A percentile compares a stretch with the other conserved stretches of the same genome.
Evolutionary conservation across 1,140 invertebrate species (phyloP).

Genomic region (Hylaeus volcanicus): DNA sequence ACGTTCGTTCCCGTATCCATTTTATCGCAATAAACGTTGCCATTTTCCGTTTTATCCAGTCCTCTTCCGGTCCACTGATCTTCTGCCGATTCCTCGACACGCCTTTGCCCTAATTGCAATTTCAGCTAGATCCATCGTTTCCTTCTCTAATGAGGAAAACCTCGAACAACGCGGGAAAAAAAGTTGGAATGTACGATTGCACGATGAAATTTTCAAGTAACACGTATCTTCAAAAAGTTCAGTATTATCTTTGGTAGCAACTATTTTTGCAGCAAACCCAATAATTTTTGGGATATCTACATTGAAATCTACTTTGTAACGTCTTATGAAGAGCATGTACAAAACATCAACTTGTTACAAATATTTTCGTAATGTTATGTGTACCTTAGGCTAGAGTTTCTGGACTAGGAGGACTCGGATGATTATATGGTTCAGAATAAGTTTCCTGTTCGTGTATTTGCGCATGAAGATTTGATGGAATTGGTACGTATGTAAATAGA

Average conservation of each 20-base stretch:
- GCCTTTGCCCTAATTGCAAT: constrained; percentile 1
- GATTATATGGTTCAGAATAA: constrained; percentile 37
- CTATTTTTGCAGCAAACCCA: too few species aligned
- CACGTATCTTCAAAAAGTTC: too few species aligned
- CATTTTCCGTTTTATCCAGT: constrained; percentile 13
- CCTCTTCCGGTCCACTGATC: constrained; percentile 15
- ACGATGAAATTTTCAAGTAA: too few species aligned
- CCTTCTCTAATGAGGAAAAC: neutral
- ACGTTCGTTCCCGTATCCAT: constrained; percentile 41
- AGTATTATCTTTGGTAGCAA: too few species aligned
- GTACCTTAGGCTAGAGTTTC: too few species aligned
- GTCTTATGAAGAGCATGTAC: too few species aligned
- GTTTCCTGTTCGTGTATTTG: constrained; percentile 57
- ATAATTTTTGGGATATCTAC: too few species aligned
- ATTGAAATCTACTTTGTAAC: too few species aligned
- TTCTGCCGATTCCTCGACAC: constrained; percentile 21
- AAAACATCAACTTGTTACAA: too few species aligned
- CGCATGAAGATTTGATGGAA: constrained; percentile 36
- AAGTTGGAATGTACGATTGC: too few species aligned
- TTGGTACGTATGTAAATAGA: constrained; percentile 8
- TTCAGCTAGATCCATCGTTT: neutral
- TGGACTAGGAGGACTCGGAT: neutral
- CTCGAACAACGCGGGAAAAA: constrained; percentile 20
- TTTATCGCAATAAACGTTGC: constrained; percentile 25
- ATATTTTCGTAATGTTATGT: too few species aligned